Base-by-base conservation (phyloP, 2,888 invertebrate genomes). In the Amaurobius ferox region DNA sequence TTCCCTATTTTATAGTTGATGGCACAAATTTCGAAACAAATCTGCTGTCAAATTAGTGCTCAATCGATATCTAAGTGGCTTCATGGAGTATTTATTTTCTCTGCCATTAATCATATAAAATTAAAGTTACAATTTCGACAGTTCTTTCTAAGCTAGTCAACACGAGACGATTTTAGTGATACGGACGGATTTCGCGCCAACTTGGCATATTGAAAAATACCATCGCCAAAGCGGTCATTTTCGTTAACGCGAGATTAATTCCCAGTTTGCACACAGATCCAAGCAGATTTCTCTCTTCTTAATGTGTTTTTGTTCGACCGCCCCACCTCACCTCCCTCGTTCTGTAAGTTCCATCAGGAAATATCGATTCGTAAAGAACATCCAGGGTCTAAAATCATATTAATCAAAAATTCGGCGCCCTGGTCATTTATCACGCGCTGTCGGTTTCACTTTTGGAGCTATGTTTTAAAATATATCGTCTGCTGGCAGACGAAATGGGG, bases 401-500 rank as follows among this genome's bases (percentile, higher is more conserved):
- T 85, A 85, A 85, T 85, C 83, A 85, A 77, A 77, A 72, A 66
- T 68, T 68, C 72, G 40, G 44, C 64, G 55, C 19, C 55, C 55
- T 11, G 19, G 72, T 48, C 64, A 85, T 85, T 85, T 85, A 85
- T 85, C 83, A 77, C 28, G 23, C 13, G 3, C 71, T 70, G 62
- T 48, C 40, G 44, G 40, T 48, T 74, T 79, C 70, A 62, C 29
- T 78, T 79, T 71, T 70, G 78, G 70, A 40, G 62, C 48, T 64
- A 35, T 28, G 77, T 77, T 77, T 76, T 77, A 67, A 77, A 77
- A 77, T 66, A 66, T 66, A 16, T 13, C 66, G 32, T 19, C 28
- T 64, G 16, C 64, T 64, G 32, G n/a, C 32, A 13, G 35, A 32
- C 32, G 66, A 28, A 32, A 19, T n/a, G 64, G n/a, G 35, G 32